These are phyloP conservation scores for Bombycilla garrulus DNA, from an alignment of 2,113 vertebrate genomes.

Conservation along the genomic window DNA sequence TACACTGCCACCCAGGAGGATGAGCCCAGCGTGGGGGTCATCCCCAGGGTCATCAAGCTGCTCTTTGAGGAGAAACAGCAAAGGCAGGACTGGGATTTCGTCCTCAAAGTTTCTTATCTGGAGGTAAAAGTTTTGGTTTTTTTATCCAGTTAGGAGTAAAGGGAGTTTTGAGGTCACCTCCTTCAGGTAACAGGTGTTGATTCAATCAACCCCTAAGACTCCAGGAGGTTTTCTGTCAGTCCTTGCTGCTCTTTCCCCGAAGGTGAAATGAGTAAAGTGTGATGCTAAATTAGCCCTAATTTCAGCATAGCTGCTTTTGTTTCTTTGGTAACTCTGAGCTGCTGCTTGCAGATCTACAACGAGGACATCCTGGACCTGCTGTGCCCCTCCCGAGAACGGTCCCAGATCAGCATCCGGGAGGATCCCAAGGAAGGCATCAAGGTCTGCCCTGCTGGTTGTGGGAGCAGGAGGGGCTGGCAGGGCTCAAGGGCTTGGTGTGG, in stretches of 20 bases:
- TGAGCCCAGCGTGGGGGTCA: constrained; percentile 87
- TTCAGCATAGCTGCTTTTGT: accelerated
- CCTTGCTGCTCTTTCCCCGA: neutral
- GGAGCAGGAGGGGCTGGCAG: accelerated
- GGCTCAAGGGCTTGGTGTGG: neutral
- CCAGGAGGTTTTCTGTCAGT: neutral
- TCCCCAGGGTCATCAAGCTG: constrained; percentile 86
- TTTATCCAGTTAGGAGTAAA: neutral
- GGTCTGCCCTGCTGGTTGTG: constrained; percentile 58
- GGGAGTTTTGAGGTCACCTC: neutral
- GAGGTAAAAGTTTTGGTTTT: constrained; percentile 79
- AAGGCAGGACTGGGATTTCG: constrained; percentile 79
- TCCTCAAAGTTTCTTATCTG: constrained; percentile 87
- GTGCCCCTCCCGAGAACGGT: constrained; percentile 81
- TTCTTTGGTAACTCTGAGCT: neutral
- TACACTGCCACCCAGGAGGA: constrained; percentile 88
- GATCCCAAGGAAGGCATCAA: constrained; percentile 97
- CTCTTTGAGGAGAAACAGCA: constrained; percentile 86
- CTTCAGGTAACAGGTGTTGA: neutral
- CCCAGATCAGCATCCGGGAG: constrained; percentile 87
- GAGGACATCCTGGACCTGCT: constrained; percentile 94
- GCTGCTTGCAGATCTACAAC: constrained; percentile 87
- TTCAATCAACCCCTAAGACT: neutral
- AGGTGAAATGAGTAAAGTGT: neutral
- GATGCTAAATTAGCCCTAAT: accelerated